Evolutionary conservation across 2,797 vertebrate species (phyloP).

Genomic region (Poecilia gillii): DNA sequence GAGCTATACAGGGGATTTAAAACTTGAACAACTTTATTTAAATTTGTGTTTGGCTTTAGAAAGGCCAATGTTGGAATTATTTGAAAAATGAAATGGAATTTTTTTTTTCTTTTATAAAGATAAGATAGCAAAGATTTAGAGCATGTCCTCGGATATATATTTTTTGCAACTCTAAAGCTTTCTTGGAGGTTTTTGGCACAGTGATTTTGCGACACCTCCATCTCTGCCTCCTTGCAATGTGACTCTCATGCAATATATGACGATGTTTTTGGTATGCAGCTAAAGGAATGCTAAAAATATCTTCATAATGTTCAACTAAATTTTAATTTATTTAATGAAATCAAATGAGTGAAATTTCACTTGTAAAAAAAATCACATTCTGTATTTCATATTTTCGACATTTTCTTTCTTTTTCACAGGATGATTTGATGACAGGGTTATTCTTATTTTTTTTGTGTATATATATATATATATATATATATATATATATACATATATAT

Average conservation of each 20-base stretch:
- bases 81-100: conserved; percentile 21
- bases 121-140: conserved; percentile 32
- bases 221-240: conserved; percentile 30
- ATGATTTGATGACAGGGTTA: conserved; percentile 7
- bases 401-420: background rate
- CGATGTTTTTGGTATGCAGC: conserved; percentile 27
- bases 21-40: conserved; percentile 47
- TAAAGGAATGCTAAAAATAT: background rate
- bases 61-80: conserved; percentile 43
- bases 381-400: conserved; percentile 53
- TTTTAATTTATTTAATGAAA: background rate
- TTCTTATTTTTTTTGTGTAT: conserved; percentile 8
- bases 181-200: conserved; percentile 38
- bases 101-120: conserved; percentile 12
- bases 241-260: conserved; percentile 24
- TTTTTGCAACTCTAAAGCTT: conserved; percentile 33
- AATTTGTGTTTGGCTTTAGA: conserved; percentile 37
- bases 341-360: background rate
- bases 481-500: no score
- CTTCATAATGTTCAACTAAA: background rate
- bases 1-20: conserved; percentile 38
- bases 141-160: conserved; percentile 16
- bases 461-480: no score
- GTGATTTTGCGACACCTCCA: conserved; percentile 35
- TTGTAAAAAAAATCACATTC: conserved; percentile 65